Evolutionary conservation across 2,113 vertebrate species (phyloP), one percentile per base, ranked within the genome.

Genomic region (Coptodon rendalli): DNA sequence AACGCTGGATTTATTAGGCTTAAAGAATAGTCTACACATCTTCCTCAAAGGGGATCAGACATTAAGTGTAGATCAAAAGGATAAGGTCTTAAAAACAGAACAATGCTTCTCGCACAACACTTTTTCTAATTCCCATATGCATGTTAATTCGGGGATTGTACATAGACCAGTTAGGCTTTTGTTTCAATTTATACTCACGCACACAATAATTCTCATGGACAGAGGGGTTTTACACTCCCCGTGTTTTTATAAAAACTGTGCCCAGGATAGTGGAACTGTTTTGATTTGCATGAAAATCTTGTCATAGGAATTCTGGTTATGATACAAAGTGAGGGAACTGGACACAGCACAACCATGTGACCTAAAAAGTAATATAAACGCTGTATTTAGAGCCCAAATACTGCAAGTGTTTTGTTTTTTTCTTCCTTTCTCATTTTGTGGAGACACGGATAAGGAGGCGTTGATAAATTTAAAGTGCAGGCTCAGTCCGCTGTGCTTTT

Each of bases 11-110:
- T 96, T 95, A 95, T 95, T 93, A 88, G 94, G 95, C 94, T 96
- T 96, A 95, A 94, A 93, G 89, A 92, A 91, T 83, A 91, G 93
- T 90, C 89, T 83, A 92, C 94, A 91, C 92, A 90, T 94, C 93
- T 91, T 93, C 93, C 94, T 95, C 94, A 92, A 89, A 94, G 94
- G 94, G 94, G 94, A 95, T 96, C 93, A 96, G 91, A 93, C 95
- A 86, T 94, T 96, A 95, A 95, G 93, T 90, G 93, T 92, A 96
- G 94, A 95, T 96, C 95, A 96, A 93, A 96, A 94, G 95, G 94
- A 94, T 95, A 90, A 93, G 81, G 90, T 90, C 82, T 94, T 93
- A 93, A 95, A 95, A 93, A 91, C 89, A 94, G 92, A 92, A 94
- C 90, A 91, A 90, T 90, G 89, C 83, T 57, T 89, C 50, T 82